A percentile compares a stretch with the other conserved stretches of the same genome.
Evolutionary conservation across 2,113 vertebrate species (phyloP).

Genomic region (Ctenodactylus gundi): DNA sequence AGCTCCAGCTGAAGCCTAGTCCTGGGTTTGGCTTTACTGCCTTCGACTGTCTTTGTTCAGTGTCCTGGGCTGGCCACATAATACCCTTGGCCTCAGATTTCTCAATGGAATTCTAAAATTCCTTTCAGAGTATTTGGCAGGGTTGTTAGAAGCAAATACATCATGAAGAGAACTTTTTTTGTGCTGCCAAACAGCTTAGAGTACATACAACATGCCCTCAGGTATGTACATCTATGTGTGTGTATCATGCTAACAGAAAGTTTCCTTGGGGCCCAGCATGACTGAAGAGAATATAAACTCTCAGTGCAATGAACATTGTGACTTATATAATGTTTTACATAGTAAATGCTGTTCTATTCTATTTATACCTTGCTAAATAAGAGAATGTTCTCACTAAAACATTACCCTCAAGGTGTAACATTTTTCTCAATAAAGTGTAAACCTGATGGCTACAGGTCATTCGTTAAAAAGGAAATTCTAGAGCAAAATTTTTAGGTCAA

Average conservation of each 20-base stretch:
- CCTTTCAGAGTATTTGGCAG: not conserved
- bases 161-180: not conserved
- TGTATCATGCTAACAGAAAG: not conserved
- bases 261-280: not conserved
- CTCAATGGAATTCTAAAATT: not conserved
- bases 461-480: not conserved
- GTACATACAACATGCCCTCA: not conserved
- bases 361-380: not conserved
- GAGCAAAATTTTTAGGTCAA: not conserved
- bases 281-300: not conserved
- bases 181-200: not conserved
- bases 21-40: not conserved
- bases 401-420: not conserved
- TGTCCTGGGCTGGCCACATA: not conserved
- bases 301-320: not conserved
- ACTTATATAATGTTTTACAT: not conserved
- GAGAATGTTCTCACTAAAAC: not conserved
- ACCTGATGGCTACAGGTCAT: not conserved
- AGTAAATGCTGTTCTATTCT: not conserved
- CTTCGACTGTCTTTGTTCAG: not conserved
- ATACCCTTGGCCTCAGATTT: not conserved
- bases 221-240: not conserved
- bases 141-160: not conserved
- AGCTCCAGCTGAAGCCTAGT: not conserved
- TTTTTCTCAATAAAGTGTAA: not conserved